Conservation (phyloP, 1,140 invertebrate species). For the Pogonomyrmex californicus region DNA sequence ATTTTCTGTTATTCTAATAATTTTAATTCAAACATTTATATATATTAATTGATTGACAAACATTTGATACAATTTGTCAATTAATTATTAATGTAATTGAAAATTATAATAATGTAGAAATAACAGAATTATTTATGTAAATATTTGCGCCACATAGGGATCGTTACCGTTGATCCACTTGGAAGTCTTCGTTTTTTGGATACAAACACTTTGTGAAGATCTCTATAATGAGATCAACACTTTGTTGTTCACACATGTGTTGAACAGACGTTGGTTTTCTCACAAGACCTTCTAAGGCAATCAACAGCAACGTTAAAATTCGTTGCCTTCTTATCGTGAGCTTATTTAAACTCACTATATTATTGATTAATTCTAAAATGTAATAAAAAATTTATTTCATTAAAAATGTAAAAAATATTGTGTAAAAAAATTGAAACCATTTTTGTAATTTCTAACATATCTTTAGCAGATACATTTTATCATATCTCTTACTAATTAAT, state of each 20-base stretch:
- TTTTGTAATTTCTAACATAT: neutral
- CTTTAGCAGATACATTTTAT: neutral
- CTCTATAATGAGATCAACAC: slow-evolving; percentile 61
- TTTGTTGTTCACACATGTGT: slow-evolving; percentile 62
- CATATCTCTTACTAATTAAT: slow-evolving; percentile 71
- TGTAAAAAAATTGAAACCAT: neutral
- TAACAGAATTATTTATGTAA: neutral
- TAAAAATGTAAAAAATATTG: neutral
- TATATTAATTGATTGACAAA: neutral
- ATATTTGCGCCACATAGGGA: neutral
- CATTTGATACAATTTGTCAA: neutral
- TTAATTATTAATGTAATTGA: neutral
- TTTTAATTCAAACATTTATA: neutral
- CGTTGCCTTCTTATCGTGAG: slow-evolving; percentile 73
- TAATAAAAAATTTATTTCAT: neutral
- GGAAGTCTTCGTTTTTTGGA: slow-evolving; percentile 72
- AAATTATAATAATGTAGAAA: neutral
- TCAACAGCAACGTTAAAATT: slow-evolving; percentile 74
- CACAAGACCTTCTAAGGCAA: slow-evolving; percentile 69
- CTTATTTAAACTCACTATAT: slow-evolving; percentile 62
- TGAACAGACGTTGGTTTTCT: slow-evolving; percentile 54
- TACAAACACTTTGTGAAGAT: slow-evolving; percentile 71
- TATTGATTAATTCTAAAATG: slow-evolving; percentile 71
- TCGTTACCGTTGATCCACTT: slow-evolving; percentile 78
- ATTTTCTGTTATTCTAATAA: neutral